Evolutionary conservation across 2,888 invertebrate genomes (phyloP).

Genomic region (Drosophila antonietae): DNA sequence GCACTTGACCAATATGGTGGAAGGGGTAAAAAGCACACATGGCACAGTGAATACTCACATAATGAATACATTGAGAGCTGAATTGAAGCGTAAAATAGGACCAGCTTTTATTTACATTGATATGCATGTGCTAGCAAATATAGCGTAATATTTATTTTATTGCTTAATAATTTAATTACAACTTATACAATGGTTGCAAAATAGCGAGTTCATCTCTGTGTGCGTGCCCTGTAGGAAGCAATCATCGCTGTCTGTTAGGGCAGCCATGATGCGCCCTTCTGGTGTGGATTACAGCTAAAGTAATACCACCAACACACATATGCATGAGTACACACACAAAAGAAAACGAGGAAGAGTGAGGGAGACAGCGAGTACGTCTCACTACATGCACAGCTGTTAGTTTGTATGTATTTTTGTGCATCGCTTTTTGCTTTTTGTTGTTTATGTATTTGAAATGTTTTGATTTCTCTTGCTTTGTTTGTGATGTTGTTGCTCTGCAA

Average conservation of each 20-base stretch:
- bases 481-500: constrained; percentile 21
- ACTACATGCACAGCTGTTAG: background rate
- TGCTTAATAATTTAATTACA: background rate
- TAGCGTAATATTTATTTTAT: background rate
- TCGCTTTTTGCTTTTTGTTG: constrained; percentile 25
- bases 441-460: constrained; percentile 41
- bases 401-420: constrained; percentile 3
- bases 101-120: background rate
- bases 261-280: constrained; percentile 14
- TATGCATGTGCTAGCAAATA: background rate
- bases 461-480: constrained; percentile 26
- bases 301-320: constrained; percentile 9
- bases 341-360: background rate
- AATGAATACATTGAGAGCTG: background rate
- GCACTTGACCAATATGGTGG: constrained; percentile 34
- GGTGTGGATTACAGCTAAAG: constrained; percentile 36
- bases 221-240: constrained; percentile 23
- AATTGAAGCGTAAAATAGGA: background rate
- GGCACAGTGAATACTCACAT: constrained; percentile 24
- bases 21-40: background rate
- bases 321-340: background rate
- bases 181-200: background rate
- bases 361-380: background rate
- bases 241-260: constrained; percentile 24
- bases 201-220: background rate